Base-by-base conservation (phyloP, 2,113 vertebrate species). In the Lampris megalopsis region DNA sequence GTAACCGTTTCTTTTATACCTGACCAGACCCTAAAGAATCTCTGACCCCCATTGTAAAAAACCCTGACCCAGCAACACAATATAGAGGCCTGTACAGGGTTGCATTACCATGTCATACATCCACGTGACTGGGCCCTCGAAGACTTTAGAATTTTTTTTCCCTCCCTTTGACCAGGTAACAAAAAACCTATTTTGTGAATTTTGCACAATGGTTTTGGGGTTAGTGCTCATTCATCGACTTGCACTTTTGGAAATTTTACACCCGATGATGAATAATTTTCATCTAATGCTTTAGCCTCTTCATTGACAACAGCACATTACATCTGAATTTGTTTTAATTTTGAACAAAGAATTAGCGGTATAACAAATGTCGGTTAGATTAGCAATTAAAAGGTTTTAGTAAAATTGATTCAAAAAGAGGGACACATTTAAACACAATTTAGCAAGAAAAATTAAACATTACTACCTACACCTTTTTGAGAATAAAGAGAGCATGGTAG, bases 11-110 rank as follows among this genome's bases (percentile, higher is more conserved):
- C 81, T 89, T 92, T 92, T 93, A 93, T 93, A 93, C 79, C 68
- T 75, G 67, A 87, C 62, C 37, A 6, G 64, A 70, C 40, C 73
- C 75, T 42, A 73, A 74, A 78, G 59, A 70, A 64, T 81, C 57
- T 79, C 83, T 72, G 89, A 71, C 70, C 86, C 86, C 90, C 80
- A 70, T 93, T 93, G 89, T 92, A 60, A 42, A 93, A 92, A 91
- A 1, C 53, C 84, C 92, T 91, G 91, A 92, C 64, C 75, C 75
- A 92, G 92, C 92, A 92, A 66, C 80, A 90, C 70, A 61, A 81
- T 88, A 89, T 87, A 78, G 83, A 64, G 52, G 68, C 56, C 63
- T 43, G 54, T 41, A 63, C 64, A 86, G 66, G 6, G 9, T 65
- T 65, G 62, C 69, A 10, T 48, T 67, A 63, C 71, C 35, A 63